A percentile compares a stretch with the other conserved stretches of the same genome.
Evolutionary conservation across 2,113 vertebrate genomes (phyloP).

Genomic region (Grammomys dolichurus): DNA sequence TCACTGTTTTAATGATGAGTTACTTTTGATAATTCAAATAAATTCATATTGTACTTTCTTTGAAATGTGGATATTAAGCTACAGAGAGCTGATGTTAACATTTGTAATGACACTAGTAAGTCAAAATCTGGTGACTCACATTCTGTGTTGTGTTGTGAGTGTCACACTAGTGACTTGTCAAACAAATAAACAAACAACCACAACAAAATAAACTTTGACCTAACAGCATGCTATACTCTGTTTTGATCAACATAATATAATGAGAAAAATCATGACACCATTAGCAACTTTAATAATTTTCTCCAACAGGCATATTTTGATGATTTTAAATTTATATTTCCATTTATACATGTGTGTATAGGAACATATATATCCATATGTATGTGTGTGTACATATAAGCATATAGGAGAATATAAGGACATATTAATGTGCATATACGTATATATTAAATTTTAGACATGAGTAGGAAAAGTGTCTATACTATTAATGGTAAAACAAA

Average conservation of each 20-base stretch:
- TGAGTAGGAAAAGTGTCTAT: not conserved
- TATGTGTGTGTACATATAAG: not conserved
- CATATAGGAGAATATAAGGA: not conserved
- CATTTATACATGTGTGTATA: not conserved
- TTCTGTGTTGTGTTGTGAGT: fast-evolving
- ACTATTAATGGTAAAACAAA: not conserved
- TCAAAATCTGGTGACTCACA: not conserved
- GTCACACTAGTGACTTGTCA: not conserved
- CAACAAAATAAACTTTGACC: no score
- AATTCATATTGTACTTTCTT: not conserved
- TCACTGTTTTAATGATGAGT: not conserved
- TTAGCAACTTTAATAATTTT: not conserved
- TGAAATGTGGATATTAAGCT: not conserved
- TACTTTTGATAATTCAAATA: not conserved
- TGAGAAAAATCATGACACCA: not conserved
- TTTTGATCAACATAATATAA: not conserved
- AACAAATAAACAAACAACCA: not conserved
- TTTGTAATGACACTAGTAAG: fast-evolving
- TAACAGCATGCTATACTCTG: fast-evolving
- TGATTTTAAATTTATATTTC: not conserved
- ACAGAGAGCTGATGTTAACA: not conserved
- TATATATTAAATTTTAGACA: not conserved
- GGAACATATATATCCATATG: no score
- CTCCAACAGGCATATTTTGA: not conserved
- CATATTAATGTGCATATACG: not conserved